Evolutionary conservation across 2,888 invertebrate genomes (phyloP).

Genomic region (Andrena camellia): DNA sequence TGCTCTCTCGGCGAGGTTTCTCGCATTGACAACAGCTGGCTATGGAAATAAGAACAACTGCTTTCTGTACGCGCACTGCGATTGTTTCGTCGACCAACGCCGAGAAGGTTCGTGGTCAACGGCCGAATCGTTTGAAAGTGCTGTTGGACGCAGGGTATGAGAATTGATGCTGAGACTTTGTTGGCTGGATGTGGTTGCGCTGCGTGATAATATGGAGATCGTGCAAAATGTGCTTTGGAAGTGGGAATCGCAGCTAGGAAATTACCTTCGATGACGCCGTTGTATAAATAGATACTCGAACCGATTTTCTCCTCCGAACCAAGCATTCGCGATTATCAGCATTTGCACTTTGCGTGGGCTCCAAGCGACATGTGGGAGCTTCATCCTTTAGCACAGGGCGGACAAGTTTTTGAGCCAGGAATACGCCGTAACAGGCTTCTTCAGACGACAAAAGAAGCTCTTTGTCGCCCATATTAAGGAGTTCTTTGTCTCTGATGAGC

Average conservation of each 20-base stretch:
- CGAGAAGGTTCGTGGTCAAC: not conserved
- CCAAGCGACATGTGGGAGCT: conserved; percentile 7
- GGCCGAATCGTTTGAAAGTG: not conserved
- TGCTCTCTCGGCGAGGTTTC: not conserved
- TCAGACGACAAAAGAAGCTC: conserved; percentile 23
- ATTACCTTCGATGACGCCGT: not conserved
- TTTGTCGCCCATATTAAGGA: conserved; percentile 29
- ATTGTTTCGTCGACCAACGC: not conserved
- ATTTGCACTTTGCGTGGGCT: conserved; percentile 11
- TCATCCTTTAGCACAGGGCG: conserved; percentile 10
- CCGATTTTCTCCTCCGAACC: not conserved
- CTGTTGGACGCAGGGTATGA: not conserved
- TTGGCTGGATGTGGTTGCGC: too few relatives aligned
- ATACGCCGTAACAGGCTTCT: conserved; percentile 13
- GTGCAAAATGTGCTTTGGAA: not conserved
- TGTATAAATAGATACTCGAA: not conserved
- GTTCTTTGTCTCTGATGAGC: conserved; percentile 14
- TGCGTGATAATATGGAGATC: not conserved
- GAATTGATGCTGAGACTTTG: too few relatives aligned
- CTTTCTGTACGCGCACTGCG: not conserved
- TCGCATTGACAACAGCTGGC: not conserved
- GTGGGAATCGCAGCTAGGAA: not conserved
- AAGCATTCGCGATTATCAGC: not conserved
- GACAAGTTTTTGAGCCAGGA: conserved; percentile 45
- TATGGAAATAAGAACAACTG: conserved; percentile 8